These are phyloP conservation scores for Morpho helenor DNA, from an alignment of 2,888 invertebrate species.

Conservation along the genomic window DNA sequence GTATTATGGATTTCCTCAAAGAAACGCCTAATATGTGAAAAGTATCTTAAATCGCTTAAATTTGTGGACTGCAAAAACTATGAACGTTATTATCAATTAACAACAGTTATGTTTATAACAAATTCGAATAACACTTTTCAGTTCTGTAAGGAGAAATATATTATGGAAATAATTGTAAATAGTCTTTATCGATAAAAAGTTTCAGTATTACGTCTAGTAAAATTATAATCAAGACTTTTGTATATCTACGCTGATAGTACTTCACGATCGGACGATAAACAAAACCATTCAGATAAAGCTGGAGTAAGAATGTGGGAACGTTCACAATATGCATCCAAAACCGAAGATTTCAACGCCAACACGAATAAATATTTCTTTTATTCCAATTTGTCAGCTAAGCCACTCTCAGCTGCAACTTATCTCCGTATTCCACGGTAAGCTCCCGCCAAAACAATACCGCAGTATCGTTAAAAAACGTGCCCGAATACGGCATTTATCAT, in stretches of 20 bases:
- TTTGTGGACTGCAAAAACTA: no score
- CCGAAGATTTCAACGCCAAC: conserved; percentile 42
- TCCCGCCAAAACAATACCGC: conserved; percentile 77
- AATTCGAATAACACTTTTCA: no score
- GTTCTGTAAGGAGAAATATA: no score
- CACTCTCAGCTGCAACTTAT: conserved; percentile 76
- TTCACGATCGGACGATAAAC: conserved; percentile 8
- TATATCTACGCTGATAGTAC: not conserved
- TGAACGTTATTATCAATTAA: no score
- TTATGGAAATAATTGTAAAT: no score
- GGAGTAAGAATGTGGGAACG: conserved; percentile 41
- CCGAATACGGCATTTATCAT: conserved; percentile 78
- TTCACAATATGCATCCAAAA: conserved; percentile 37
- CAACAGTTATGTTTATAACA: no score
- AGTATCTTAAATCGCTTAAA: no score
- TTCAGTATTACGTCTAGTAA: no score
- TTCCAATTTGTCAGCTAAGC: conserved; percentile 79
- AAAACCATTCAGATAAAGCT: conserved; percentile 17
- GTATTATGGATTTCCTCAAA: no score
- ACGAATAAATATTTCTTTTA: conserved; percentile 78
- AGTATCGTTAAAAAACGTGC: conserved; percentile 78
- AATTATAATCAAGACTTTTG: not conserved
- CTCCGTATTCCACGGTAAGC: conserved; percentile 74
- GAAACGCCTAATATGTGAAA: no score
- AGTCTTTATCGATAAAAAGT: no score